Conservation (phyloP, 2,888 invertebrate species). For the Magallana nippona region DNA sequence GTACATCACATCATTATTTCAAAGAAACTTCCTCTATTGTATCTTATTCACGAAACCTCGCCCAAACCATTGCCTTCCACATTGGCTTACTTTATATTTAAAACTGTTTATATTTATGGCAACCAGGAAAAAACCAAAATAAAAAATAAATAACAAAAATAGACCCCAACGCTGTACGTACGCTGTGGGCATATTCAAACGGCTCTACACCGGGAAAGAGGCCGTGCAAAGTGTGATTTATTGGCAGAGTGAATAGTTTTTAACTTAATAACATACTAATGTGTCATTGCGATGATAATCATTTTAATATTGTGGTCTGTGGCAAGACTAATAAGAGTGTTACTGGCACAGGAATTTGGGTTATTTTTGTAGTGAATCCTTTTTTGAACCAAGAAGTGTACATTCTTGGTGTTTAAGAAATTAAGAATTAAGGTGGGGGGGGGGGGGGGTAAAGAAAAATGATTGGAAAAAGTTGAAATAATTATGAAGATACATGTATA, state of each 20-base stretch:
- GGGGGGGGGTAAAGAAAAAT: no score
- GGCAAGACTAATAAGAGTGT: constrained; percentile 20
- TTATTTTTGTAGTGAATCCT: neutral
- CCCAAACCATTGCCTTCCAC: neutral
- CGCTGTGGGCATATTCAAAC: neutral
- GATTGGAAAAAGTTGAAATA: no score
- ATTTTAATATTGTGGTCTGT: constrained; percentile 26
- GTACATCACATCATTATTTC: no score
- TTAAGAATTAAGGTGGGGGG: no score
- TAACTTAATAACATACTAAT: neutral
- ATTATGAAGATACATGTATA: no score
- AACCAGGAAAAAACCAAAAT: constrained; percentile 5
- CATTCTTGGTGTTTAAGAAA: neutral
- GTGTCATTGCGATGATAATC: constrained; percentile 17
- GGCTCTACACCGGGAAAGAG: neutral
- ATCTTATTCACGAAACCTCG: neutral
- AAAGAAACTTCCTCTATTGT: neutral
- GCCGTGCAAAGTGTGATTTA: neutral
- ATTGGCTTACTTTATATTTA: constrained; percentile 1
- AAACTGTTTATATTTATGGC: neutral
- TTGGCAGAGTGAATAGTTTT: neutral
- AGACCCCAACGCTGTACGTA: neutral
- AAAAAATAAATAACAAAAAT: constrained; percentile 27
- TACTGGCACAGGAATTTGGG: neutral
- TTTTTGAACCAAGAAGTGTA: neutral